Evolutionary conservation across 2,888 invertebrate genomes (phyloP).

Genomic region (Drosophila anomelani): DNA sequence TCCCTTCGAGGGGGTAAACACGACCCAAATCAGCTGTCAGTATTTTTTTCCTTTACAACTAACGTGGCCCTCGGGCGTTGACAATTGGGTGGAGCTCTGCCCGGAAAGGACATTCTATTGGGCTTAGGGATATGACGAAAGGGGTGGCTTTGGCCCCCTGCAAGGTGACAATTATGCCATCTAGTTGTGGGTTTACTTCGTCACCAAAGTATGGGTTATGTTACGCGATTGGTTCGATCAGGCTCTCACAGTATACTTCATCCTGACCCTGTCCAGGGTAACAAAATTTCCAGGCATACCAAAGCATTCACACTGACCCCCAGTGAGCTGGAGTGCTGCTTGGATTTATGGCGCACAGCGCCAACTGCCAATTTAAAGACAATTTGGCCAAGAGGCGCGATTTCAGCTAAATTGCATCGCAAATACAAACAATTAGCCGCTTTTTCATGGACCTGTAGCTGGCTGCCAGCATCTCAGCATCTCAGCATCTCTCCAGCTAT

Average conservation of each 20-base stretch:
- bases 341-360: slow-evolving; percentile 68
- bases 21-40: slow-evolving; percentile 42
- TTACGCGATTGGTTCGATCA: slow-evolving; percentile 21
- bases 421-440: slow-evolving; percentile 79
- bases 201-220: slow-evolving; percentile 32
- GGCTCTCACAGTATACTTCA: too few species aligned
- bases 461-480: slow-evolving; percentile 6
- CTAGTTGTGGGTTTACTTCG: slow-evolving; percentile 30
- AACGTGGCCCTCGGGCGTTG: slow-evolving; percentile 29
- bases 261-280: neutral
- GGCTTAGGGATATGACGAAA: neutral
- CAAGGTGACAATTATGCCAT: slow-evolving; percentile 39
- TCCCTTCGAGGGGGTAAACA: neutral
- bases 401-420: slow-evolving; percentile 77
- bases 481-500: slow-evolving; percentile 1
- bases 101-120: neutral
- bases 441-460: slow-evolving; percentile 13
- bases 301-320: neutral
- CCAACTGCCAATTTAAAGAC: slow-evolving; percentile 83
- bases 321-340: slow-evolving; percentile 37
- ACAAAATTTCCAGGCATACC: neutral
- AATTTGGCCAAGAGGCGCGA: slow-evolving; percentile 82
- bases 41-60: slow-evolving; percentile 18
- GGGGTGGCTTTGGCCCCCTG: slow-evolving; percentile 6
- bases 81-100: slow-evolving; percentile 37